Evolutionary conservation across 30 jellyfish, hydroid and myxozoan genomes (phyloP), one percentile per base, ranked within the genome.

Genomic region (Hydra vulgaris): DNA sequence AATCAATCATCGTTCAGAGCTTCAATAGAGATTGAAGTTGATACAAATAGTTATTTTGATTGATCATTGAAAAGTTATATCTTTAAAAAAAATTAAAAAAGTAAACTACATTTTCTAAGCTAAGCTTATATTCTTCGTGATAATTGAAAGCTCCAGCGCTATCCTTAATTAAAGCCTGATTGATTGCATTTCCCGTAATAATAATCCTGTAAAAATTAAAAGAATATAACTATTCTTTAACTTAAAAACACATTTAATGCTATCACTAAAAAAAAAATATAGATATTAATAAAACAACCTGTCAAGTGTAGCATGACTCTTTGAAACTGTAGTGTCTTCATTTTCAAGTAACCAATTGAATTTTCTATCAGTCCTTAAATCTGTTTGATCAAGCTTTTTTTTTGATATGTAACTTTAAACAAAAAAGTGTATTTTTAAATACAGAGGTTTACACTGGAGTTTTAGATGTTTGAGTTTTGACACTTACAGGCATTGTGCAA

Each of bases 401-500:
- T 75, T 75, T 27, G 83, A 75, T 7, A 75, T 75, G 16, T 75
- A 70, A n/a, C 83, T 75, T n/a, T n/a, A n/a, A n/a, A n/a, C n/a
- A n/a, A n/a, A n/a, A n/a, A n/a, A n/a, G n/a, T n/a, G n/a, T n/a
- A n/a, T n/a, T n/a, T n/a, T n/a, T n/a, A n/a, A n/a, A n/a, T n/a
- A n/a, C n/a, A n/a, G n/a, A n/a, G n/a, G n/a, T n/a, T n/a, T n/a
- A n/a, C n/a, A n/a, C n/a, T n/a, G n/a, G n/a, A n/a, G n/a, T n/a
- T n/a, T n/a, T n/a, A n/a, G n/a, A n/a, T n/a, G n/a, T n/a, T n/a
- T n/a, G n/a, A n/a, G n/a, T n/a, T n/a, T n/a, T n/a, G n/a, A n/a
- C n/a, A n/a, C n/a, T n/a, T n/a, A n/a, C n/a, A n/a, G n/a, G n/a
- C n/a, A n/a, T n/a, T n/a, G n/a, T n/a, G n/a, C n/a, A n/a, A n/a